Evolutionary conservation across 2,797 vertebrate genomes (phyloP).

Genomic region (Micropoecilia bifurca): DNA sequence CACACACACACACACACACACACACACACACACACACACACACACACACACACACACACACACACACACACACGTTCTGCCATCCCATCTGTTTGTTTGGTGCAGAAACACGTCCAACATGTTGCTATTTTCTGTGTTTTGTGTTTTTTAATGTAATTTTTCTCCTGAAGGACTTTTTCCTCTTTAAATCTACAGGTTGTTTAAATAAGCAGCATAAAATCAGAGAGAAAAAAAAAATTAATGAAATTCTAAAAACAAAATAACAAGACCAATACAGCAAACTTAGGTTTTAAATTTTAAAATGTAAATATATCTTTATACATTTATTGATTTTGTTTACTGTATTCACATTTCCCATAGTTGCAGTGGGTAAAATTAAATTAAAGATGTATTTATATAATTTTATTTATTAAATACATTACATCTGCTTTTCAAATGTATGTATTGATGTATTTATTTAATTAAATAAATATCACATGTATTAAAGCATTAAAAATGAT

Average conservation of each 20-base stretch:
- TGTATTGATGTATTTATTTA: too few species aligned
- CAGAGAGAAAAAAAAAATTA: neutral
- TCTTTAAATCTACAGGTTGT: neutral
- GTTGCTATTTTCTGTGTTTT: neutral
- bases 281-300: too few species aligned
- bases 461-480: too few species aligned
- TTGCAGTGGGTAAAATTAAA: neutral
- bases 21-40: too few species aligned
- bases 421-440: too few species aligned
- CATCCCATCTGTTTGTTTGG: conserved; percentile 3
- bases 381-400: neutral
- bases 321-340: neutral
- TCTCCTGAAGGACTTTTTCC: neutral
- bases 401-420: too few species aligned
- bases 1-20: conserved; percentile 1
- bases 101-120: neutral
- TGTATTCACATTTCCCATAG: neutral
- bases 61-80: neutral
- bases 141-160: neutral
- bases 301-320: neutral
- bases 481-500: too few species aligned
- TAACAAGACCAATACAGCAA: neutral
- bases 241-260: neutral
- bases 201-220: neutral
- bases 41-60: too few species aligned